Evolutionary conservation across 2,113 vertebrate species (phyloP), one percentile per base, ranked within the genome.

Genomic region (Lepus europaeus): DNA sequence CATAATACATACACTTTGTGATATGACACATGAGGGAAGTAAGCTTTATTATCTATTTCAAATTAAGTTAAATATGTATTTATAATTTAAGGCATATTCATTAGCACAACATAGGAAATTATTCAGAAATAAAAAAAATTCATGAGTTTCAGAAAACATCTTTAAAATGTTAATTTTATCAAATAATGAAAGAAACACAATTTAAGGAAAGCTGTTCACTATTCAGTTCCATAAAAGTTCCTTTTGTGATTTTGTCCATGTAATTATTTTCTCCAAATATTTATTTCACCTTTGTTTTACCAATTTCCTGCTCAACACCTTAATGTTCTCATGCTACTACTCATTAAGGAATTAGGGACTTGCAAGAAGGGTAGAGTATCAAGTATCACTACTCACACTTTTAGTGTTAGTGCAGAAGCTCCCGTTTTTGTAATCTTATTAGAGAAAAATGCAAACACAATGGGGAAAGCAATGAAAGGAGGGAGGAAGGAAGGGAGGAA

Each of bases 91-190:
- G 39, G 14, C 69, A 12, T 19, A 73, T 31, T 83, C 78, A 68
- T 36, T 72, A 79, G 9, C n/a, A 86, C 19, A 79, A 68, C 6
- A 10, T 59, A 63, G 53, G 51, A 79, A 89, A 51, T 3, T 14
- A 7, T 89, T 4, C 31, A 93, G 36, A 86, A 89, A 91, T 39
- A 84, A 79, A 86, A 66, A n/a, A n/a, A 51, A 51, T 80, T 53
- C 2, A 25, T 81, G 9, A 68, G n/a, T 94, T 92, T 90, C 12
- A 66, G 69, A 72, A 79, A 84, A 63, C 3, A 49, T 33, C 16
- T 78, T 72, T 51, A 81, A 92, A 89, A 53, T 83, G 27, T 5
- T 94, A 20, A 84, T 87, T 79, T 94, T 63, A 70, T 89, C 17
- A 84, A 51, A 3, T 2, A 78, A 27, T 81, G 51, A 73, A 16